Base-by-base conservation (phyloP, 2,888 invertebrate species). In the Noctuana brunneofusca region DNA sequence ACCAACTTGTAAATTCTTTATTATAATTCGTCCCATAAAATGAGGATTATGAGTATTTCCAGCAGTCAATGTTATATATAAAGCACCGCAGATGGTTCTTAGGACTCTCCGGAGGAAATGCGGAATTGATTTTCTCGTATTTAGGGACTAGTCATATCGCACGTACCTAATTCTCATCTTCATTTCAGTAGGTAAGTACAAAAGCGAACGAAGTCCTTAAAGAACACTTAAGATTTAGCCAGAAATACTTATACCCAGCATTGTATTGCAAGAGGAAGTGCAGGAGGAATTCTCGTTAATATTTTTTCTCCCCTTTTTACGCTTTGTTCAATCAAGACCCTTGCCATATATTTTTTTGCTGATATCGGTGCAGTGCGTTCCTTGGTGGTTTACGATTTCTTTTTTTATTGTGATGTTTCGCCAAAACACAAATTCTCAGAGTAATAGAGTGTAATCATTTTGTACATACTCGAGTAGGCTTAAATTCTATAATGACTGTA, bases 261-360 rank as follows among this genome's bases (percentile, higher is more conserved):
- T 35, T 35, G 35, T 35, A 35, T 35, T 35, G 35, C 35, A 35
- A 6, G 35, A 35, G 35, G 35, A 35, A 35, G 35, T 35, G 35
- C 35, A 35, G 35, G 12, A n/a, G n/a, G 6, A 35, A 35, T 35
- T 35, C 35, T 35, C 35, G 35, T 35, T 35, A 35, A n/a, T 6
- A 35, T 35, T 35, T 35, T 35, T 35, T n/a, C 35, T 35, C 35
- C 35, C n/a, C 35, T 35, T 35, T 35, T 35, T 35, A n/a, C 5
- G 2, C n/a, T 35, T 35, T 35, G 35, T 35, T n/a, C 35, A 35
- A 5, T 24, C 1, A 24, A 35, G 35, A 35, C 35, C 35, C 35
- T 35, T 35, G 35, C 35, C n/a, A 35, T 35, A 30, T 30, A 8
- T 30, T 35, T 35, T 32, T 35, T 35, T 35, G n/a, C 35, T 30